A percentile compares a stretch with the other conserved stretches of the same genome.
These are phyloP conservation scores for Dufourea novaeangliae DNA, from an alignment of 1,140 invertebrate genomes.

Conservation along the genomic window DNA sequence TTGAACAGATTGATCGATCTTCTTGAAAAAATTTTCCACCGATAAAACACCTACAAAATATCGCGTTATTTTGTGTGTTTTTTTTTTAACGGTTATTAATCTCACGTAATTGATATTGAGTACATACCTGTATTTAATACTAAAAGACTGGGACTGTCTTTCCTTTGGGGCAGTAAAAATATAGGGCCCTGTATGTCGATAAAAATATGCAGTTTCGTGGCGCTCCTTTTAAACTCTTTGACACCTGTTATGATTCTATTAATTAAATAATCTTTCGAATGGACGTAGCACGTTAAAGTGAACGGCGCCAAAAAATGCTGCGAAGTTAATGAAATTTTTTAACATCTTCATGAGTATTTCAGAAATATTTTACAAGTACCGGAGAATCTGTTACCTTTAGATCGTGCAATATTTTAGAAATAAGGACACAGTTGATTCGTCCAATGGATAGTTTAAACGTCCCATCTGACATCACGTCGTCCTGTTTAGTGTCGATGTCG, in stretches of 20 bases:
- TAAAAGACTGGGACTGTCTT: conserved; percentile 90
- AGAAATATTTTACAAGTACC: not conserved
- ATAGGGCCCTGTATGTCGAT: conserved; percentile 89
- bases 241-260: conserved; percentile 71
- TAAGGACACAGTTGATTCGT: conserved; percentile 86
- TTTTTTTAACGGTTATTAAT: not conserved
- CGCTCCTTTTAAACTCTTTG: conserved; percentile 83
- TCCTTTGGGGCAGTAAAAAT: conserved; percentile 90
- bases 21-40: conserved; percentile 92
- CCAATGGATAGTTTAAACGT: conserved; percentile 87
- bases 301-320: conserved; percentile 88
- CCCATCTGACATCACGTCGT: conserved; percentile 85
- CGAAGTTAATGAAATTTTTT: conserved; percentile 42
- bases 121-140: conserved; percentile 87
- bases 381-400: conserved; percentile 82
- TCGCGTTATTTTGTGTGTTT: not conserved
- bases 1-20: conserved; percentile 76
- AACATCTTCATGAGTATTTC: not conserved
- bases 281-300: conserved; percentile 64
- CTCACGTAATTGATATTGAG: not conserved
- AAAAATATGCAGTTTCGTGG: conserved; percentile 86
- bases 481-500: conserved; percentile 78
- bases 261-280: conserved; percentile 57
- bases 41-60: conserved; percentile 85
- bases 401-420: conserved; percentile 88